Conservation (phyloP, 2,113 vertebrate genomes). For the Propithecus coquereli region DNA sequence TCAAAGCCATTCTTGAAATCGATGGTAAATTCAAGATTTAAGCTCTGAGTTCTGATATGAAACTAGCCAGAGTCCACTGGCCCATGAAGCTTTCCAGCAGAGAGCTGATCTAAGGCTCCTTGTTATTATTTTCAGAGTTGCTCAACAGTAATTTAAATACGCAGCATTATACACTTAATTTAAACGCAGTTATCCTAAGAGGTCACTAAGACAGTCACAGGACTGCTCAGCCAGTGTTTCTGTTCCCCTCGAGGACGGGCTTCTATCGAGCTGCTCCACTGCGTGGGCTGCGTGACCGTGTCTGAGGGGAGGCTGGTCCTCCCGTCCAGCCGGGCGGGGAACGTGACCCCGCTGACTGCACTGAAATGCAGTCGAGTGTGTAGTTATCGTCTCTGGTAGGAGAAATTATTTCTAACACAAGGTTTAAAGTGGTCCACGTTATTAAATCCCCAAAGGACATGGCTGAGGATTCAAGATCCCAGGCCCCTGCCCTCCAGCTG, state of each 20-base stretch:
- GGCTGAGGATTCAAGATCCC: neutral
- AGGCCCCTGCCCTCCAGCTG: neutral
- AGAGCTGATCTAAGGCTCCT: neutral
- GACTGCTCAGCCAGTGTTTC: neutral
- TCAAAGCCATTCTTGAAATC: slow-evolving; percentile 8
- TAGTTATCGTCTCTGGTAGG: neutral
- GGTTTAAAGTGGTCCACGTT: neutral
- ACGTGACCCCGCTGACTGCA: too few species aligned
- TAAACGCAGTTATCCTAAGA: neutral
- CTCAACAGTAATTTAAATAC: neutral
- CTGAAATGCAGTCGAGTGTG: neutral
- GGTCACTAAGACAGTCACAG: neutral
- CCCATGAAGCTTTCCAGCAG: neutral
- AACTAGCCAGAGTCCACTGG: neutral
- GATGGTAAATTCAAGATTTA: slow-evolving; percentile 1
- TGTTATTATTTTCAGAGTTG: slow-evolving; percentile 13
- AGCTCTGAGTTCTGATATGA: neutral
- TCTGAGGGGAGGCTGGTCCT: neutral
- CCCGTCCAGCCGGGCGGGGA: too few species aligned
- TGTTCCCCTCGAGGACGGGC: neutral
- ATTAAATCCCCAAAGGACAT: neutral
- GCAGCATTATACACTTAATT: neutral
- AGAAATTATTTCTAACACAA: slow-evolving; percentile 7
- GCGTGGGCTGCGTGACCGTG: too few species aligned
- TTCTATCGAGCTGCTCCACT: neutral